These are phyloP conservation scores for Cassiopea xamachana DNA, from an alignment of 30 jellyfish, hydroid and myxozoan genomes.

Conservation along the genomic window DNA sequence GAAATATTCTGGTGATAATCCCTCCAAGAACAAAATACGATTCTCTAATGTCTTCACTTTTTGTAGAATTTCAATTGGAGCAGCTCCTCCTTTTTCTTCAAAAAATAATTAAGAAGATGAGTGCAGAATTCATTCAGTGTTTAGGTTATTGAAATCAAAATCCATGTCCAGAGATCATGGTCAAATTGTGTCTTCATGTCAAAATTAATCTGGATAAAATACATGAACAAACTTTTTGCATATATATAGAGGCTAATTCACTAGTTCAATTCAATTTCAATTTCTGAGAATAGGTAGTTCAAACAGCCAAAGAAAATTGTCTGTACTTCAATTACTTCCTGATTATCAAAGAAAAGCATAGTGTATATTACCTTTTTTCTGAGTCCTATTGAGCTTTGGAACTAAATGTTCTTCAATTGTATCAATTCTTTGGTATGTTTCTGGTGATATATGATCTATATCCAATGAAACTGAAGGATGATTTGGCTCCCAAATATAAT, in stretches of 20 bases:
- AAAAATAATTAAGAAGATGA: neutral
- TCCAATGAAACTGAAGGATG: slow-evolving; percentile 73
- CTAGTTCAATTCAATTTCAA: too few species aligned
- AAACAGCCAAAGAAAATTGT: neutral
- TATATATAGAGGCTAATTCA: too few species aligned
- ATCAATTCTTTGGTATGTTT: slow-evolving; percentile 68
- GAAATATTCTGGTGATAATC: slow-evolving; percentile 93
- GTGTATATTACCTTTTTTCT: neutral
- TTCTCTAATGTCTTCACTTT: slow-evolving; percentile 71
- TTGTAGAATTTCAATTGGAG: neutral
- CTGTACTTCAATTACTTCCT: neutral
- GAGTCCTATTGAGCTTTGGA: neutral
- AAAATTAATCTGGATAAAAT: too few species aligned
- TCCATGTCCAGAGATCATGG: too few species aligned
- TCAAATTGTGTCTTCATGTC: too few species aligned
- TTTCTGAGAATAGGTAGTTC: too few species aligned
- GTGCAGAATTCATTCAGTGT: too few species aligned
- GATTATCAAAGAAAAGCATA: neutral
- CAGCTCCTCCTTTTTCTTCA: slow-evolving; percentile 15
- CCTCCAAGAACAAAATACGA: slow-evolving; percentile 80
- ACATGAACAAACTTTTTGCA: too few species aligned
- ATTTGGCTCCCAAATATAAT: slow-evolving; percentile 68
- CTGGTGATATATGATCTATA: slow-evolving; percentile 61
- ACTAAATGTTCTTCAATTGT: slow-evolving; percentile 46
- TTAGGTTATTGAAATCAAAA: too few species aligned